Base-by-base conservation (phyloP, 2,888 invertebrate species). In the Plagodis dolabraria region DNA sequence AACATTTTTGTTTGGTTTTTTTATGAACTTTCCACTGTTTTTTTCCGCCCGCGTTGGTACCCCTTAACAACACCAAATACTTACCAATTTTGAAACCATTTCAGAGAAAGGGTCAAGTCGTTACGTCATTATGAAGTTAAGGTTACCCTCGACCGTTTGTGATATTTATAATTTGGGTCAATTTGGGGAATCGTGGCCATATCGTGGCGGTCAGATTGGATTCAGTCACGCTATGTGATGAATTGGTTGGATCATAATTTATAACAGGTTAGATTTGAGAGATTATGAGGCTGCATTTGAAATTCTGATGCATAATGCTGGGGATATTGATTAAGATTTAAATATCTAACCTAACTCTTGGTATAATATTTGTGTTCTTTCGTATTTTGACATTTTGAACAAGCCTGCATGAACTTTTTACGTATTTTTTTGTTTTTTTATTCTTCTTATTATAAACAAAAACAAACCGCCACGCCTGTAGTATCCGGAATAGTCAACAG, bases 141-240 rank as follows among this genome's bases (percentile, higher is more conserved):
- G 55, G 60, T 60, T 55, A 52, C 42, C 47, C 51, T 8, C 10
- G 40, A 43, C 9, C 7, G n/a, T 46, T 8, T n/a, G 34, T 45
- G 48, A 52, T 55, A 40, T 52, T 11, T 10, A 42, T 60, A 60
- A 60, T 60, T 48, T 38, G n/a, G 40, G 7, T 40, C 60, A 56
- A 60, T 60, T 60, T 53, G 10, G 8, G 46, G 51, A 33, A 11
- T 9, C 36, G 9, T 43, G 38, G 46, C 36, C 38, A 8, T 60
- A 33, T 9, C 33, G 9, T 34, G 38, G 46, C 42, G 36, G 7
- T 62, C 54, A 57, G 49, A 62, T 58, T 62, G 45, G 10, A n/a
- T 34, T 7, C 58, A 42, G 47, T 58, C 60, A 67, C 53, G 53
- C 61, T 34, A 58, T 57, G 43, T 47, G 52, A 58, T 53, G 59